Evolutionary conservation across 2,113 vertebrate genomes (phyloP), one percentile per base, ranked within the genome.

Genomic region (Anthoscopus minutus): DNA sequence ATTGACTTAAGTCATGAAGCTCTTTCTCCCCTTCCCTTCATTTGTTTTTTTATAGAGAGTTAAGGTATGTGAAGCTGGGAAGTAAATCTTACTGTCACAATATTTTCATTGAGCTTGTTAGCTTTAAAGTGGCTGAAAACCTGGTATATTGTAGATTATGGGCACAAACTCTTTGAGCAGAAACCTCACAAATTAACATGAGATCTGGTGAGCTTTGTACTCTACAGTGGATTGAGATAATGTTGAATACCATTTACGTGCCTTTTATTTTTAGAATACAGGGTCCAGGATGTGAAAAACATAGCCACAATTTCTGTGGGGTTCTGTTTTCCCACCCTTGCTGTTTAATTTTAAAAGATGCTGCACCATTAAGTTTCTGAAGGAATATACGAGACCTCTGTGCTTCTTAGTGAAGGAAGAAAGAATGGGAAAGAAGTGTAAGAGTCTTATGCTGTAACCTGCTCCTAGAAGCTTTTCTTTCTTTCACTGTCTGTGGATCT

Each of bases 261-360:
- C 66, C 54, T 95, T 89, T 80, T 91, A 65, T 92, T 96, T 96
- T 93, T 94, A 93, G 88, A 65, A 91, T 7, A 15, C 40, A 45
- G 22, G 15, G 2, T 72, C 87, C 88, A 88, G 81, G 62, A 61
- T 93, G 80, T 94, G 66, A 88, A 88, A 91, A 82, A 42, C 15
- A 9, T 50, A 77, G 40, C 28, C 28, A 69, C 66, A 82, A 35
- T 94, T 94, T 95, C 93, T 6, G 4, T 80, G 78, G 20, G 31
- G 37, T 76, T 91, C 82, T 94, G 51, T 70, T 86, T 96, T 87
- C 83, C 40, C 45, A 24, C 15, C 2, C 12, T n/a, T 54, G 28
- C 73, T 79, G 53, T 87, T 92, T 82, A 10, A 45, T 87, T 87
- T 85, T 71, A 76, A 81, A 72, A 57, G 37, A 58, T 5, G 10